phyloP scores from a whole-genome alignment of 2,113 vertebrate species.

The Elephantulus edwardii region DNA sequence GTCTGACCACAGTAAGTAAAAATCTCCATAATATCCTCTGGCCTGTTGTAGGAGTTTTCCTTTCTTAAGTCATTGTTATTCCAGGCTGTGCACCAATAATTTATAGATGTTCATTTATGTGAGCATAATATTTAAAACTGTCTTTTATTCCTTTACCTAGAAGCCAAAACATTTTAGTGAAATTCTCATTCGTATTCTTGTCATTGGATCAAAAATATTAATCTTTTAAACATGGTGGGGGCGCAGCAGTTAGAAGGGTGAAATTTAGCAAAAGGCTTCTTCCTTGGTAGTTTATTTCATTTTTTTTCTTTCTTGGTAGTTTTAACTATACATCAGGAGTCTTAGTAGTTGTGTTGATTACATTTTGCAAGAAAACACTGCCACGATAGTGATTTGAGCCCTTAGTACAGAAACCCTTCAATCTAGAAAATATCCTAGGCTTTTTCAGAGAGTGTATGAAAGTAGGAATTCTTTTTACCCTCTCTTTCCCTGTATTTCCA shows the following conservation, averaged over 20 bases:
- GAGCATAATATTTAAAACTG: constrained; percentile 26
- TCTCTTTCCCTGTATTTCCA: constrained; percentile 66
- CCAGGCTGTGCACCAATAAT: constrained; percentile 21
- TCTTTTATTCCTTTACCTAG: constrained; percentile 25
- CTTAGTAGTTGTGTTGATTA: constrained; percentile 13
- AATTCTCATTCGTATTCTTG: background rate
- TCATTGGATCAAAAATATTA: constrained; percentile 1
- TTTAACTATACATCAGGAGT: constrained; percentile 68
- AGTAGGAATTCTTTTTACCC: constrained; percentile 67
- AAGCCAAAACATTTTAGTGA: constrained; percentile 20
- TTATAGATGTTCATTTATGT: background rate
- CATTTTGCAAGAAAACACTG: constrained; percentile 49
- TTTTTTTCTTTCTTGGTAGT: constrained; percentile 57
- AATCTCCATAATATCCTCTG: too few relatives aligned
- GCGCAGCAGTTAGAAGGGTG: background rate
- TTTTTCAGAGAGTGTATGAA: constrained; percentile 67
- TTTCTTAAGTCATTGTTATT: constrained; percentile 26
- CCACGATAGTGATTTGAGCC: constrained; percentile 71
- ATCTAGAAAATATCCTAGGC: constrained; percentile 71
- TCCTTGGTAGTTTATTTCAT: constrained; percentile 66
- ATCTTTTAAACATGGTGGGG: constrained; percentile 53
- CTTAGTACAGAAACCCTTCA: constrained; percentile 75
- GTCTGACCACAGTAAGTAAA: too few relatives aligned
- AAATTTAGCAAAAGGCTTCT: constrained; percentile 14
- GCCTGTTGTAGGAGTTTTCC: background rate